Percentiles rank a stretch among this genome's conserved stretches.
Evolutionary conservation across 1,140 invertebrate genomes (phyloP).

Genomic region (Fopius arisanus): DNA sequence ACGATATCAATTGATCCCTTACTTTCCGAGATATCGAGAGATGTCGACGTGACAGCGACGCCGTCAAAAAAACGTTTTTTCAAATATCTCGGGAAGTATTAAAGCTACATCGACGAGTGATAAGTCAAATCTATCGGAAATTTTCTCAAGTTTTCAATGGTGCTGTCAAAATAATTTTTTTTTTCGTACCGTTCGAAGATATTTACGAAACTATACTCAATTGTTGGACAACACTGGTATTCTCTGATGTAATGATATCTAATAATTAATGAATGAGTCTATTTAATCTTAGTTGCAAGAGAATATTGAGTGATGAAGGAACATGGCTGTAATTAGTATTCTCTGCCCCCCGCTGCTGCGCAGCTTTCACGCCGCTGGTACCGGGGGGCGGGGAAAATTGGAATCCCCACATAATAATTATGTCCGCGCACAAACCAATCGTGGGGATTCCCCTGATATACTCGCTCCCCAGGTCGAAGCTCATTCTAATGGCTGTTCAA

Average conservation of each 20-base stretch:
- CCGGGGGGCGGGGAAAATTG: constrained; percentile 59
- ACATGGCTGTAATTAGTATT: constrained; percentile 20
- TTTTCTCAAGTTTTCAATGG: neutral
- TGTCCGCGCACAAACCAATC: neutral
- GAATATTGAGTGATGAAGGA: neutral
- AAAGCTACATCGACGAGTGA: neutral
- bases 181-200: neutral
- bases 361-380: constrained; percentile 58
- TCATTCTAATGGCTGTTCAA: constrained; percentile 20
- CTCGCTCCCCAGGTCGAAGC: constrained; percentile 59
- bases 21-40: neutral
- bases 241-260: neutral
- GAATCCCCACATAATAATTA: constrained; percentile 39
- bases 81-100: neutral
- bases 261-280: neutral
- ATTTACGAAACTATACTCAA: neutral
- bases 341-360: constrained; percentile 54
- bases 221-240: neutral
- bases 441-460: constrained; percentile 36
- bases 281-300: neutral
- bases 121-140: neutral
- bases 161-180: neutral
- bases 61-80: neutral
- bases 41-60: neutral
- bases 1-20: neutral